These are phyloP conservation scores for Nipponia nippon DNA, from an alignment of 2,113 vertebrate species.

Conservation along the genomic window DNA sequence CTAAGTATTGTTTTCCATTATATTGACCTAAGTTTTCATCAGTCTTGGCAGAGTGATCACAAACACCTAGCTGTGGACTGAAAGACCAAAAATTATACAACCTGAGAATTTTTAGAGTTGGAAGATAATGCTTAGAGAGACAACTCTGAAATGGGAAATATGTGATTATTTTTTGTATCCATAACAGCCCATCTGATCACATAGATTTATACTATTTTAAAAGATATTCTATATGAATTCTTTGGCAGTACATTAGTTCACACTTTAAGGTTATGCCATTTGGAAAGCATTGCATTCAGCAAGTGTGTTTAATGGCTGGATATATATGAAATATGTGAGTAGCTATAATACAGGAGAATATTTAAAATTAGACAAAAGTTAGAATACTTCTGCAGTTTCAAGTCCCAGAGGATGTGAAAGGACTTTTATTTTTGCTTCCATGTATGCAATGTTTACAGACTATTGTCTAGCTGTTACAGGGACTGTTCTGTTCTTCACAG, in stretches of 20 bases:
- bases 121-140: not conserved
- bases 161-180: not conserved
- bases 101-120: not conserved
- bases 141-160: not conserved
- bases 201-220: not conserved
- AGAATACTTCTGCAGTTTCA: not conserved
- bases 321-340: not conserved
- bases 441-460: not conserved
- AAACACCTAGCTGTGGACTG: rapidly evolving
- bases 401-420: not conserved
- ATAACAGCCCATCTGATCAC: not conserved
- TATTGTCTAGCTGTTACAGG: not conserved
- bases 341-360: rapidly evolving
- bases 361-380: not conserved
- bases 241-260: not conserved
- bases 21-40: not conserved
- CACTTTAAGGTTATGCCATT: not conserved
- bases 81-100: not conserved
- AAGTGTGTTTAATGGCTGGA: not conserved
- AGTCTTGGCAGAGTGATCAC: not conserved
- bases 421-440: not conserved
- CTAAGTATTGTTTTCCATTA: not conserved
- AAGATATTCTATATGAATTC: not conserved
- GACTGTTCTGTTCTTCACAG: not conserved
- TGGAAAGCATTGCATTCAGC: not conserved